Percentiles rank a stretch among this genome's conserved stretches.
Evolutionary conservation across 1,140 invertebrate species (phyloP).

Genomic region (Centruroides vittatus): DNA sequence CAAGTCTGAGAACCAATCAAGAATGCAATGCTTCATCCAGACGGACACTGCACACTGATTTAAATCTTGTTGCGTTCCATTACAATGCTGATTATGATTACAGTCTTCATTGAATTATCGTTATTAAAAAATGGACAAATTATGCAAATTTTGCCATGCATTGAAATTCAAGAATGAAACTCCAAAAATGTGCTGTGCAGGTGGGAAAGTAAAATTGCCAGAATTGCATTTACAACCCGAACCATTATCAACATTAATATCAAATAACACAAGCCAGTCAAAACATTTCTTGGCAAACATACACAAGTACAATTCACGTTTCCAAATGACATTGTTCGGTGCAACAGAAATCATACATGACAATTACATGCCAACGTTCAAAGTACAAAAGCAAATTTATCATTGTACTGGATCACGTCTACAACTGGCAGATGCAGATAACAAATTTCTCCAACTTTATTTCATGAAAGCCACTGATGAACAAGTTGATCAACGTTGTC

Average conservation of each 20-base stretch:
- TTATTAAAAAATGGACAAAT: slow-evolving; percentile 18
- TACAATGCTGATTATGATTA: neutral
- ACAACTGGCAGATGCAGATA: slow-evolving; percentile 1
- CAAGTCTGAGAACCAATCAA: neutral
- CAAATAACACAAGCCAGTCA: slow-evolving; percentile 20
- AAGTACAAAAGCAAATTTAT: slow-evolving; percentile 16
- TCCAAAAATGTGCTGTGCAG: slow-evolving; percentile 28
- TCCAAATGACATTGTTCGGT: slow-evolving; percentile 32
- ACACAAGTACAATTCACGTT: slow-evolving; percentile 26
- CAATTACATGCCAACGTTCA: slow-evolving; percentile 12
- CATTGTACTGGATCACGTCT: slow-evolving; percentile 11
- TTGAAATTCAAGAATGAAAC: slow-evolving; percentile 28
- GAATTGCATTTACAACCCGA: slow-evolving; percentile 18
- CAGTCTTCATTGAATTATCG: neutral
- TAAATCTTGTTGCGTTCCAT: neutral
- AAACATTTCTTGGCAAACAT: slow-evolving; percentile 27
- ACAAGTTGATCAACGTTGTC: no score
- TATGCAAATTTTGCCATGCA: slow-evolving; percentile 27
- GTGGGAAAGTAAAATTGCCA: slow-evolving; percentile 26
- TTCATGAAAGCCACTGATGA: no score
- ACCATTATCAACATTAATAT: slow-evolving; percentile 17
- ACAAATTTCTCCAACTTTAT: no score
- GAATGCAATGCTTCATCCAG: neutral
- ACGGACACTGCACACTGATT: neutral
- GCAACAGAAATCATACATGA: slow-evolving; percentile 13